A percentile compares a stretch with the other conserved stretches of the same genome.
These are phyloP conservation scores for Ramphastos sulfuratus DNA, from an alignment of 2,113 vertebrate species.

Conservation along the genomic window DNA sequence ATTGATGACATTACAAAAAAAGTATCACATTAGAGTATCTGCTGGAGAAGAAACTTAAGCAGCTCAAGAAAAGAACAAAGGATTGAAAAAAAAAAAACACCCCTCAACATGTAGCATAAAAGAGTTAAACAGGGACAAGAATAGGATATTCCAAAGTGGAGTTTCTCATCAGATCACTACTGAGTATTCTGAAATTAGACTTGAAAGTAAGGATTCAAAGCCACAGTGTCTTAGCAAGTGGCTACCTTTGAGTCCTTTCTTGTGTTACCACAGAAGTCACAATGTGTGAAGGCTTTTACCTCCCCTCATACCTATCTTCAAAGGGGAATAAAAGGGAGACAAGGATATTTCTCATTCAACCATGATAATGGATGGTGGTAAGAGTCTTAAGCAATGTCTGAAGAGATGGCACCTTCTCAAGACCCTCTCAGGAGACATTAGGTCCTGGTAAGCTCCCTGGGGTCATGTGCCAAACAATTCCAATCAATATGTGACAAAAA, in stretches of 20 bases:
- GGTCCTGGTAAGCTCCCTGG: neutral
- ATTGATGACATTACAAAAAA: neutral
- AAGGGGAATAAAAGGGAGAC: neutral
- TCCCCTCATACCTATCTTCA: neutral
- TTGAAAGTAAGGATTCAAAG: neutral
- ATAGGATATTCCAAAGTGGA: neutral
- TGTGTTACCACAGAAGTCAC: neutral
- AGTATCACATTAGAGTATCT: neutral
- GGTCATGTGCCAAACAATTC: neutral
- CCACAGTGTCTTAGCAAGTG: accelerated
- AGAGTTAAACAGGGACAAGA: neutral
- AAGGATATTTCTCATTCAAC: neutral
- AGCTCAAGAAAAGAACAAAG: neutral
- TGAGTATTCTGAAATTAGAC: neutral
- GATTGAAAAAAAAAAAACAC: too few relatives aligned
- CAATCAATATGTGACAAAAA: neutral
- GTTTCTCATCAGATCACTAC: neutral
- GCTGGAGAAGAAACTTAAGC: neutral
- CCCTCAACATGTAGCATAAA: neutral
- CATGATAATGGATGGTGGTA: neutral
- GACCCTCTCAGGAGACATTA: neutral
- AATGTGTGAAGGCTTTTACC: neutral
- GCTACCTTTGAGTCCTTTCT: neutral
- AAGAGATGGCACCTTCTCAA: neutral
- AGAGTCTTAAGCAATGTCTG: neutral